phyloP scores from a whole-genome alignment of 2,113 vertebrate species.

The Sula dactylatra region DNA sequence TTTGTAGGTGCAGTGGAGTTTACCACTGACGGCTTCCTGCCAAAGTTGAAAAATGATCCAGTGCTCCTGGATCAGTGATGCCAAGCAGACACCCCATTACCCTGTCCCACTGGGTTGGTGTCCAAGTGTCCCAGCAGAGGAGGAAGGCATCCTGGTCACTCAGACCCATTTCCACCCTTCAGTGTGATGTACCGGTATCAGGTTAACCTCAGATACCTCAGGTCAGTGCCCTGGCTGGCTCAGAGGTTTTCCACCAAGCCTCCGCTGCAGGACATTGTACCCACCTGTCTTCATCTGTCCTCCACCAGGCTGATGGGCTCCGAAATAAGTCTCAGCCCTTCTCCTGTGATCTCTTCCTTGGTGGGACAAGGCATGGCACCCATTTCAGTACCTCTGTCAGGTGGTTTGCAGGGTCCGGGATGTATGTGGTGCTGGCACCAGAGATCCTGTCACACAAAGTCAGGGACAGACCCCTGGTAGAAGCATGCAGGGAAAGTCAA shows the following conservation, averaged over 20 bases:
- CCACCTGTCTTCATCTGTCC: neutral
- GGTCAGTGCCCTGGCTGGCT: neutral
- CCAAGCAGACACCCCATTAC: neutral
- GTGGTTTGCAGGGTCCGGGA: neutral
- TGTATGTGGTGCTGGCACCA: neutral
- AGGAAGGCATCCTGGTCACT: neutral
- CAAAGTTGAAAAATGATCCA: neutral
- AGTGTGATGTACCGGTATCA: neutral
- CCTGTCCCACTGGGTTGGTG: neutral
- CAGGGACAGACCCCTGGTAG: neutral
- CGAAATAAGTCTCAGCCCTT: neutral
- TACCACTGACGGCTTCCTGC: neutral
- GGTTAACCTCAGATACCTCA: neutral
- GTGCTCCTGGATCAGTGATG: neutral
- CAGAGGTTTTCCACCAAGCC: neutral
- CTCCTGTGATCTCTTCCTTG: neutral
- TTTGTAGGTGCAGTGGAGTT: neutral
- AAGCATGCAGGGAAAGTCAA: neutral
- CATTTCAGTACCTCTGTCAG: neutral
- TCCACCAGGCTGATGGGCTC: neutral
- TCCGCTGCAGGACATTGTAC: neutral
- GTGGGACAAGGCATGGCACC: neutral
- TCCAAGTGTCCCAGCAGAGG: neutral
- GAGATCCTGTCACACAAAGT: neutral
- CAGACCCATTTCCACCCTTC: neutral